phyloP scores from a whole-genome alignment of 2,797 vertebrate genomes.

The Gallirallus australis region DNA sequence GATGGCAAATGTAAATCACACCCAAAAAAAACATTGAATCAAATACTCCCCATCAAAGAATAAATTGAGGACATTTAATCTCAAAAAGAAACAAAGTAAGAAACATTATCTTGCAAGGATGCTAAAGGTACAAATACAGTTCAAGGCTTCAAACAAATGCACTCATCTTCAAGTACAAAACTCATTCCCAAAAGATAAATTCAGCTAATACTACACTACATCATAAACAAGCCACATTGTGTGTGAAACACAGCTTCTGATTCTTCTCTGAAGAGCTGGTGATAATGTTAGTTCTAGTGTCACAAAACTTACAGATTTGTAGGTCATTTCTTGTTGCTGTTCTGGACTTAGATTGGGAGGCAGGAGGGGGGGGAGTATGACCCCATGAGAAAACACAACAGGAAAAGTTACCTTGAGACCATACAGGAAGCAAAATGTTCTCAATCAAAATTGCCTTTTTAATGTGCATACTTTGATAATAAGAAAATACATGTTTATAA shows the following conservation, averaged over 20 bases:
- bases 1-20: background rate
- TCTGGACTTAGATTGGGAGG: rapidly evolving
- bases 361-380: rapidly evolving
- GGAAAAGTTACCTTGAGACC: background rate
- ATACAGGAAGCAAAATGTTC: background rate
- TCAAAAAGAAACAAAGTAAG: background rate
- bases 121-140: background rate
- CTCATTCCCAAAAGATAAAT: background rate
- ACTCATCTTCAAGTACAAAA: background rate
- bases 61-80: background rate
- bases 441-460: background rate
- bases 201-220: background rate
- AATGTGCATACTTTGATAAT: background rate
- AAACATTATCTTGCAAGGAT: background rate
- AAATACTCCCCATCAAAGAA: background rate
- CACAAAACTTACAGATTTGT: background rate
- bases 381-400: background rate
- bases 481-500: background rate
- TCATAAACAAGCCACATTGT: background rate
- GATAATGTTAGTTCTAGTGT: background rate
- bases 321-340: background rate
- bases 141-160: background rate
- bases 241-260: background rate
- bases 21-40: background rate
- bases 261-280: background rate